Conservation (phyloP, 2,888 invertebrate genomes). For the Matsumyia berberina region DNA sequence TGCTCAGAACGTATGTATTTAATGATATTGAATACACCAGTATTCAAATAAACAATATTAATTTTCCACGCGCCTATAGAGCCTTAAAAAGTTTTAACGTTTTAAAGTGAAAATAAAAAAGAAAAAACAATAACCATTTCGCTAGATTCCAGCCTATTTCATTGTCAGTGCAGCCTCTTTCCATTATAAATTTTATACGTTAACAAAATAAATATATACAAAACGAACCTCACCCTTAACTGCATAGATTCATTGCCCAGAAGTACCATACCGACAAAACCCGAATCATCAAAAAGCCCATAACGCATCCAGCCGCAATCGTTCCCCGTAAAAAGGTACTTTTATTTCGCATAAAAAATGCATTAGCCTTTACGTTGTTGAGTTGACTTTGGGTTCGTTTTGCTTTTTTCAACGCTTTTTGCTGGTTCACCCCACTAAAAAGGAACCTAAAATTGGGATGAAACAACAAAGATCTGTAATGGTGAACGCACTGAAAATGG, state of each 20-base stretch:
- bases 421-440: constrained; percentile 2
- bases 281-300: constrained; percentile 48
- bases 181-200: constrained; percentile 32
- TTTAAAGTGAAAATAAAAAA: constrained; percentile 26
- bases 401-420: background rate
- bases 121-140: constrained; percentile 42
- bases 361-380: constrained; percentile 52
- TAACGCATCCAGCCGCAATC: constrained; percentile 60
- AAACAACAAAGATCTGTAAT: background rate
- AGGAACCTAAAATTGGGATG: background rate
- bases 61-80: too few species aligned
- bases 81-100: too few species aligned
- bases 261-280: constrained; percentile 25
- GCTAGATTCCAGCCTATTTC: constrained; percentile 10
- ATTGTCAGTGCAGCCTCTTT: constrained; percentile 12
- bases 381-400: constrained; percentile 33
- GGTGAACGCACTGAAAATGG: constrained; percentile 35
- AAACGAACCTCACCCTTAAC: constrained; percentile 11
- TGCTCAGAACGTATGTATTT: too few species aligned
- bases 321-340: constrained; percentile 30
- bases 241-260: constrained; percentile 26
- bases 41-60: too few species aligned
- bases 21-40: too few species aligned
- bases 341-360: constrained; percentile 59
- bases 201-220: constrained; percentile 14